These are phyloP conservation scores for Nixonia krombeini DNA, from an alignment of 1,140 invertebrate species.

Conservation along the genomic window DNA sequence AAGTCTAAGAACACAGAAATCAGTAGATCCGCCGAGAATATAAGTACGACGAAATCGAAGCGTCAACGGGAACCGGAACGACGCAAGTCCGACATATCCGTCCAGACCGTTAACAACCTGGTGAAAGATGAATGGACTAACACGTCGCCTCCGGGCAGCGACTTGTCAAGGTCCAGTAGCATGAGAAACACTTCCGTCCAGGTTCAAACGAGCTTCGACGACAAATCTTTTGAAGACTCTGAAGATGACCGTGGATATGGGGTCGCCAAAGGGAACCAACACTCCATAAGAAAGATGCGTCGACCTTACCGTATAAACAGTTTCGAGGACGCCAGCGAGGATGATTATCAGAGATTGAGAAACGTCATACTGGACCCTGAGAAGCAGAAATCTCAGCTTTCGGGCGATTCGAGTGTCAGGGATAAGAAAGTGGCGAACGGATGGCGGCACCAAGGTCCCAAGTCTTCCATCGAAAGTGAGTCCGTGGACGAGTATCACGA, in stretches of 20 bases:
- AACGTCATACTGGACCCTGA: slow-evolving; percentile 30
- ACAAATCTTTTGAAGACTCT: slow-evolving; percentile 38
- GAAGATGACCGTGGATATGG: no score
- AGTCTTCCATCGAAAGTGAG: slow-evolving; percentile 50
- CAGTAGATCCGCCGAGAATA: slow-evolving; percentile 61
- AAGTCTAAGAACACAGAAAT: slow-evolving; percentile 58
- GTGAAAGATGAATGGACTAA: slow-evolving; percentile 64
- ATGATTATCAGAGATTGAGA: slow-evolving; percentile 51
- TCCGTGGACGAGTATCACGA: slow-evolving; percentile 59
- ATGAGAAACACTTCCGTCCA: slow-evolving; percentile 61
- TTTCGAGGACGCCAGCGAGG: slow-evolving; percentile 53
- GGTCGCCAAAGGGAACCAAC: slow-evolving; percentile 26
- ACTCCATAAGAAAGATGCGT: slow-evolving; percentile 6
- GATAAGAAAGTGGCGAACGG: slow-evolving; percentile 12
- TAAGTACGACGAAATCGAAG: slow-evolving; percentile 48
- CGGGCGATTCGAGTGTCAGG: not conserved
- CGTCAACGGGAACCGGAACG: slow-evolving; percentile 57
- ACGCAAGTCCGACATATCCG: slow-evolving; percentile 63
- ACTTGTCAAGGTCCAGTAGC: slow-evolving; percentile 53
- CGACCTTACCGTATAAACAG: slow-evolving; percentile 50
- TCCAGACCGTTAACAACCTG: slow-evolving; percentile 47
- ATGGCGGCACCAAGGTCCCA: slow-evolving; percentile 16
- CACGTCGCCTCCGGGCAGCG: slow-evolving; percentile 57
- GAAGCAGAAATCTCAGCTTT: slow-evolving; percentile 1
- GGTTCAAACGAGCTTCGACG: slow-evolving; percentile 65